Base-by-base conservation (phyloP, 1,140 invertebrate species). In the Solenopsis fugax region DNA sequence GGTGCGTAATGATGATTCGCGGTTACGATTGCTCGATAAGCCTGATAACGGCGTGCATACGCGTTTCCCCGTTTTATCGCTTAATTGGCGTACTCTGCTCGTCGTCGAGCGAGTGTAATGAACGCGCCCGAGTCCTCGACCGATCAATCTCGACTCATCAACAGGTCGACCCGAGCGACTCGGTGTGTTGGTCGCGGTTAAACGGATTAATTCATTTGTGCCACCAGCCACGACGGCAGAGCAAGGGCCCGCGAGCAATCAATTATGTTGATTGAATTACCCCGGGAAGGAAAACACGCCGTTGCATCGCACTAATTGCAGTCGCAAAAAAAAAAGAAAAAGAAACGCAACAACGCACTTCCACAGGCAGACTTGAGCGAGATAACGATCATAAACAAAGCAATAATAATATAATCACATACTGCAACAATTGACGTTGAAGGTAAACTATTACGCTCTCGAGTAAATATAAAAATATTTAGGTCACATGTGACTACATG, bases 121-220 rank as follows among this genome's bases (percentile, higher is more conserved):
- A 90, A 62, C 62, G 56, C 60, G 75, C 16, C 73, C 71, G 73
- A 64, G 45, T 56, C 60, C 64, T 16, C 78, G 85, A 58, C 64
- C 73, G 85, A 88, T 52, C 89, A 91, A 88, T 90, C 86, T 80
- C 58, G 54, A 78, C 80, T 91, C 89, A 56, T 91, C 90, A 91
- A 75, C 77, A 80, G 87, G 87, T 87, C 84, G 84, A 90, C 77
- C 78, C 52, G 45, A 37, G 58, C 78, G 87, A 91, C 89, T 87
- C 50, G 60, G 77, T 82, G 81, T 82, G 89, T 86, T 78, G 50
- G 60, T 13, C 62, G 56, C 60, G 71, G 54, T 64, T 91, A 91
- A 91, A 88, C 82, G 84, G 86, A 90, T 90, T 91, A 88, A 91
- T 82, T 90, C 67, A 24, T 84, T 84, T 73, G 78, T 37, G 69